Conservation (phyloP, 2,888 invertebrate genomes). For the Pasiphila rectangulata region DNA sequence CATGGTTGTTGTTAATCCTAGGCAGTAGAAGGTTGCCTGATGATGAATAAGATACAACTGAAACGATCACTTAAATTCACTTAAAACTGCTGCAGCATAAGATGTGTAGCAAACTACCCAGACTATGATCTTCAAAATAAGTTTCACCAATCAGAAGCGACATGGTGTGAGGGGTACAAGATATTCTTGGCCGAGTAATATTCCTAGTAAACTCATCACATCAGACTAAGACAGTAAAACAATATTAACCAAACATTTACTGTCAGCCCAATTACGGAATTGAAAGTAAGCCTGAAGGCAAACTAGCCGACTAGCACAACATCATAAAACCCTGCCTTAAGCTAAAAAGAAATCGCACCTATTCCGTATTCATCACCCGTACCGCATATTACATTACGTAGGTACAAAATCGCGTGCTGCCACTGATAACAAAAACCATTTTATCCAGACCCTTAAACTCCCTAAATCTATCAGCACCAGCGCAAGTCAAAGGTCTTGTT, state of each 20-base stretch:
- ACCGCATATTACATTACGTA: constrained; percentile 69
- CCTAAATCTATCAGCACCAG: constrained; percentile 4
- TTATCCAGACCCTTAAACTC: constrained; percentile 37
- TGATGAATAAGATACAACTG: too few relatives aligned
- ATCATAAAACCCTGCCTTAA: constrained; percentile 39
- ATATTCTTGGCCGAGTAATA: too few relatives aligned
- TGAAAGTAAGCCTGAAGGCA: constrained; percentile 35
- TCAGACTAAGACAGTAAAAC: constrained; percentile 17
- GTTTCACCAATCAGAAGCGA: too few relatives aligned
- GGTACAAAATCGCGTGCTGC: constrained; percentile 64
- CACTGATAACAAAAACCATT: constrained; percentile 56
- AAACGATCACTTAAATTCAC: too few relatives aligned
- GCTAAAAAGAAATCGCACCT: constrained; percentile 63
- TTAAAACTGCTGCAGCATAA: too few relatives aligned
- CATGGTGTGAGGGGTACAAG: too few relatives aligned
- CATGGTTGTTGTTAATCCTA: too few relatives aligned
- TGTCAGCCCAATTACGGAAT: too few relatives aligned
- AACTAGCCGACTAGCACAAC: constrained; percentile 35
- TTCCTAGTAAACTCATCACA: too few relatives aligned
- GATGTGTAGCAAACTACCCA: too few relatives aligned
- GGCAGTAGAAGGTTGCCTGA: too few relatives aligned
- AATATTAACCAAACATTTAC: constrained; percentile 31
- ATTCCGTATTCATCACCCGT: constrained; percentile 70
- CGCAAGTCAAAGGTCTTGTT: constrained; percentile 29
- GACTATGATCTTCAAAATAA: too few relatives aligned